Conservation (phyloP, 2,888 invertebrate genomes). For the Eristalis tenax region DNA sequence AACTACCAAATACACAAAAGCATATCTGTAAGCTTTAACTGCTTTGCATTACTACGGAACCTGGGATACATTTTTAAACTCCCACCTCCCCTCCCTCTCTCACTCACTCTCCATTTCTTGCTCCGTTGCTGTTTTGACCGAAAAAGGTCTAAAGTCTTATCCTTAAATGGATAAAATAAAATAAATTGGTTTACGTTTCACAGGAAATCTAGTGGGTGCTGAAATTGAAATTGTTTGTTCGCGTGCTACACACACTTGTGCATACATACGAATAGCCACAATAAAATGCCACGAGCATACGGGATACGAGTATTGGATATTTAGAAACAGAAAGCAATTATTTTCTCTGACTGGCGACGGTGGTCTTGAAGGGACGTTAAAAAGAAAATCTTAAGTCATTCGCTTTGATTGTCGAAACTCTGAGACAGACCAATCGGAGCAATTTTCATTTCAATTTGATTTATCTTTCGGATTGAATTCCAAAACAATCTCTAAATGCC, state of each 20-base stretch:
- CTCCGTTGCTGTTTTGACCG: background rate
- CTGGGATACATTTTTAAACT: background rate
- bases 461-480: background rate
- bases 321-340: background rate
- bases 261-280: background rate
- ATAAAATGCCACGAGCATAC: background rate
- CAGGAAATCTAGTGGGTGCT: background rate
- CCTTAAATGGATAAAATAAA: background rate
- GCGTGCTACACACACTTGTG: background rate
- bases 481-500: background rate
- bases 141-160: background rate
- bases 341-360: background rate
- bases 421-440: background rate
- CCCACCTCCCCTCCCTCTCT: background rate
- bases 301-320: background rate
- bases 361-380: background rate
- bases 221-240: conserved; percentile 16
- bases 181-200: background rate
- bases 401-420: background rate
- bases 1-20: background rate
- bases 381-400: background rate
- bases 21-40: background rate
- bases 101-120: no score
- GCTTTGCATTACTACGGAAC: background rate
- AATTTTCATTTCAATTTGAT: background rate